Base-by-base conservation (phyloP, 53 echinoderm and acorn worm genomes). In the Antedon mediterranea region DNA sequence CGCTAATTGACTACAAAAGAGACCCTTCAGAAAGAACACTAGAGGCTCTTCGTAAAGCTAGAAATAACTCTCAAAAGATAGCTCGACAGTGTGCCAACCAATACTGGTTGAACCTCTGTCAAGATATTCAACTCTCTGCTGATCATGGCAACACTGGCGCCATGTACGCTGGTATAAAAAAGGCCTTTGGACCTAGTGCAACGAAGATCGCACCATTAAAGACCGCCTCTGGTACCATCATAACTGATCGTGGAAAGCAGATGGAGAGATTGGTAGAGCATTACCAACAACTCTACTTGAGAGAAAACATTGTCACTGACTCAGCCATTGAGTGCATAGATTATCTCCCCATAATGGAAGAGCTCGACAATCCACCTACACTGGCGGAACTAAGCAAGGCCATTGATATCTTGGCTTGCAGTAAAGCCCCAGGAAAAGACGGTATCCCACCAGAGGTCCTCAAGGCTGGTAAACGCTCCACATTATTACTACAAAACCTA, bases 251-350 rank as follows among this genome's bases (percentile, higher is more conserved):
- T 3, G n/a, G 32, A 31, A n/a, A 34, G 20, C 84, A 84, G 43
- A 79, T 79, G 73, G 84, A 84, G 26, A 72, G 79, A 31, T 43
- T 79, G 74, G 79, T 71, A 5, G 84, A 79, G 43, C 73, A 84
- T 43, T 32, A 73, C 43, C 77, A 57, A 33, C 71, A 77, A 11
- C 71, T 77, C 0, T 77, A 82, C 71, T 43, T 71, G 14, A 57
- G 32, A 32, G 33, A 82, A 41, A 77, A n/a, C 71, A 71, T n/a
- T 23, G 70, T 75, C 43, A 30, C 29, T 0, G 70, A n/a, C n/a
- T n/a, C n/a, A n/a, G n/a, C n/a, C n/a, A n/a, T n/a, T n/a, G n/a
- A n/a, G n/a, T n/a, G n/a, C n/a, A n/a, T n/a, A n/a, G n/a, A n/a
- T n/a, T n/a, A n/a, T 13, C 34, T 26, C 0, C 74, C 81, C 28